A percentile compares a stretch with the other conserved stretches of the same genome.
Evolutionary conservation across 2,797 vertebrate species (phyloP).

Genomic region (Typhlichthys subterraneus): DNA sequence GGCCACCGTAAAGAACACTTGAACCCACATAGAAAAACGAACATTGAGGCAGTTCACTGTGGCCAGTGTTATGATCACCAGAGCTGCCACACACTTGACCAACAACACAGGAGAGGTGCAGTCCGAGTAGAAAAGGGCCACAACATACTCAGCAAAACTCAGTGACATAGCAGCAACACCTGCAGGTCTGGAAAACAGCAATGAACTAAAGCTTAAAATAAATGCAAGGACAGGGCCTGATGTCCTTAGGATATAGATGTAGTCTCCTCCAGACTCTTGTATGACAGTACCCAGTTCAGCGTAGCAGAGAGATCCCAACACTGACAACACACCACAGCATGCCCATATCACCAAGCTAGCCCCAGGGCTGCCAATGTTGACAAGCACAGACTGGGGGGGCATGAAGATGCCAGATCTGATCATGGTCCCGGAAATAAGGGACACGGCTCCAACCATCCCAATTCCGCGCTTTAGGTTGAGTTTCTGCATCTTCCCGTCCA

Average conservation of each 20-base stretch:
- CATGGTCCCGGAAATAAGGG: slow-evolving; percentile 86
- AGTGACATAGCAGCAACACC: slow-evolving; percentile 78
- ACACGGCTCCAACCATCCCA: slow-evolving; percentile 80
- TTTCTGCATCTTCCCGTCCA: slow-evolving; percentile 44
- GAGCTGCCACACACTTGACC: slow-evolving; percentile 77
- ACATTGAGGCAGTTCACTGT: slow-evolving; percentile 84
- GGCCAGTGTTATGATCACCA: slow-evolving; percentile 76
- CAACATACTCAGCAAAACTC: slow-evolving; percentile 81
- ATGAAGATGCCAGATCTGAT: slow-evolving; percentile 91
- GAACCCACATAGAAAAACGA: slow-evolving; percentile 75
- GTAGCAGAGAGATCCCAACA: slow-evolving; percentile 82
- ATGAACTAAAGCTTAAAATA: slow-evolving; percentile 79
- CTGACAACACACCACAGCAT: slow-evolving; percentile 79
- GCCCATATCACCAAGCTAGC: slow-evolving; percentile 87
- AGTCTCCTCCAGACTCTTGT: slow-evolving; percentile 86
- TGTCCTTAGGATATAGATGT: slow-evolving; percentile 85
- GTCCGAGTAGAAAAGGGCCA: slow-evolving; percentile 81
- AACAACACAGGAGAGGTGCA: slow-evolving; percentile 73
- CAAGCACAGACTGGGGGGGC: slow-evolving; percentile 85
- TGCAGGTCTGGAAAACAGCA: slow-evolving; percentile 83
- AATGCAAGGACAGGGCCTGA: slow-evolving; percentile 85
- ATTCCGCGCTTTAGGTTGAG: slow-evolving; percentile 81
- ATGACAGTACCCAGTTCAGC: slow-evolving; percentile 87
- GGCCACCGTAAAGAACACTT: slow-evolving; percentile 79
- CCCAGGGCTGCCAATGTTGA: slow-evolving; percentile 81